Conservation (phyloP, 2,797 vertebrate genomes). For the Octomys mimax region DNA sequence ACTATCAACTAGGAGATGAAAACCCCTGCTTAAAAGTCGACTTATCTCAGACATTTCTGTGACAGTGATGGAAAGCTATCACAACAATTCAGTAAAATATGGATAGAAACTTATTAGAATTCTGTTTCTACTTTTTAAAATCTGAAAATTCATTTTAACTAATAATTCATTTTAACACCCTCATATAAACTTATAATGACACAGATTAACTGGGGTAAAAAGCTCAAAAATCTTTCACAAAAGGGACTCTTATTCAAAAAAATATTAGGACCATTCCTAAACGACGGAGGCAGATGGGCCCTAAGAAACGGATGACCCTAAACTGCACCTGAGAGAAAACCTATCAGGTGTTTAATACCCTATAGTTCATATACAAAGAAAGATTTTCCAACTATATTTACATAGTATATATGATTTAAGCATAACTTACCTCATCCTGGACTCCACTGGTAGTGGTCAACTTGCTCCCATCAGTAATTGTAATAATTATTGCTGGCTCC, state of each 20-base stretch:
- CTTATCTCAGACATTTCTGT: not conserved
- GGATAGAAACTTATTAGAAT: slow-evolving; percentile 37
- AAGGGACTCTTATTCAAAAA: slow-evolving; percentile 43
- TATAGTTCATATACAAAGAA: not conserved
- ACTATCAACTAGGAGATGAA: not conserved
- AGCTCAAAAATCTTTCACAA: slow-evolving; percentile 11
- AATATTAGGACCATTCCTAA: slow-evolving; percentile 21
- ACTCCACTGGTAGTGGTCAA: slow-evolving; percentile 95
- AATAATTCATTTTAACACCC: slow-evolving; percentile 49
- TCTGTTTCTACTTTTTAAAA: slow-evolving; percentile 2
- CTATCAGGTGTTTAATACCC: not conserved
- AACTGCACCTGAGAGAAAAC: not conserved
- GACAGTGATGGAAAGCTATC: not conserved
- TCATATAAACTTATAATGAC: slow-evolving; percentile 40
- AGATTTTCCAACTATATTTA: not conserved
- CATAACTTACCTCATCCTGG: slow-evolving; percentile 96
- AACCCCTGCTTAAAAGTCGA: not conserved
- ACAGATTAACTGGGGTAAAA: not conserved
- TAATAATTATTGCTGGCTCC: slow-evolving; percentile 97
- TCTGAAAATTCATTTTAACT: slow-evolving; percentile 38
- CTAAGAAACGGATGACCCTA: not conserved
- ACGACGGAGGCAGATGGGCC: not conserved
- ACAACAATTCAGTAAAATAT: slow-evolving; percentile 19
- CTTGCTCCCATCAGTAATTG: slow-evolving; percentile 97
- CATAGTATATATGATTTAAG: not conserved